Base-by-base conservation (phyloP, 1,140 invertebrate species). In the Campoletis sonorensis region DNA sequence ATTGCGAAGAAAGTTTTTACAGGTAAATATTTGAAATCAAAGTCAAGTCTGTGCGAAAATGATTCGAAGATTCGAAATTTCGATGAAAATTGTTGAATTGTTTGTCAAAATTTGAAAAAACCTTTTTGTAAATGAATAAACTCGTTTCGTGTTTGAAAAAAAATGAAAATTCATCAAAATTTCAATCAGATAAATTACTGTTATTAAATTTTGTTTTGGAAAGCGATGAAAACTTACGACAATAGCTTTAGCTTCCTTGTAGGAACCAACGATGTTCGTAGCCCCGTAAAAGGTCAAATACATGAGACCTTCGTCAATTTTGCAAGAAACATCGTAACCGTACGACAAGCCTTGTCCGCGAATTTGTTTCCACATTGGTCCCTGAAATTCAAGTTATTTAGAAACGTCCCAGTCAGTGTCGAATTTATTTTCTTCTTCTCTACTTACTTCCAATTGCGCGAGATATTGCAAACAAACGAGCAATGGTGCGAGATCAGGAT, bases 261-360 rank as follows among this genome's bases (percentile, higher is more conserved):
- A 98, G 1, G 97, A 96, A 26, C 93, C 94, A 8, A 95, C 91
- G 5, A 96, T 91, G 88, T 98, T 96, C 10, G 96, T 95, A 51
- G 96, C 95, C 85, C 94, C 94, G 85, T 94, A 95, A 45, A 98
- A 94, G 5, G 93, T 91, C 79, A 98, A 94, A 84, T 94, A 95
- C 2, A 98, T 86, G 0, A 95, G 87, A 0, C 95, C 96, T 90
- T 96, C 95, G 85, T 95, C 94, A 18, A 94, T 93, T 82, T 93
- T 92, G 10, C 93, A 84, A 71, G 90, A 89, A 23, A 97, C 93
- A 54, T 92, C 93, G 91, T 95, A 97, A 61, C 94, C 92, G 90
- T 98, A 98, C 0, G 97, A 94, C n/a, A 97, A 93, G 10, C 97
- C 97, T 84, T 95, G 94, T 33, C 97, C 97, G 87, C 97, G 93